phyloP scores from a whole-genome alignment of 2,888 invertebrate genomes.

The Alentia gelatinosa region DNA sequence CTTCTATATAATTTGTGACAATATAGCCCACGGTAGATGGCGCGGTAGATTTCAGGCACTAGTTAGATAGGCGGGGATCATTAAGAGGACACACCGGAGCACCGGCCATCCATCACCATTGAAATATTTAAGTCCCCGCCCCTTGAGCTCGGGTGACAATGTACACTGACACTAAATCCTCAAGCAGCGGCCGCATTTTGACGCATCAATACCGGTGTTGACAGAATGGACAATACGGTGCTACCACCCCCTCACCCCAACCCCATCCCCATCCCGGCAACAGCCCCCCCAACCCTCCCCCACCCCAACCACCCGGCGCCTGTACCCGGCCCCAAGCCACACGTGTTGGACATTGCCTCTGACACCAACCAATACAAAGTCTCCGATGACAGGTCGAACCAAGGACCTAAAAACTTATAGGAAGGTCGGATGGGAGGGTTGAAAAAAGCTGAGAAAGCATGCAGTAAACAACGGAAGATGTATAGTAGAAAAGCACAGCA shows the following conservation, averaged over 20 bases:
- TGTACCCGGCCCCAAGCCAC: background rate
- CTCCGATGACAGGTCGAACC: background rate
- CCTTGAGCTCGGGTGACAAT: constrained; percentile 48
- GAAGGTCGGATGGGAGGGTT: background rate
- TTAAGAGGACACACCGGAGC: background rate
- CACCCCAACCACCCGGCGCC: background rate
- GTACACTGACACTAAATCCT: constrained; percentile 52
- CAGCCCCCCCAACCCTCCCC: background rate
- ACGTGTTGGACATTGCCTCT: background rate
- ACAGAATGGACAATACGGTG: constrained; percentile 46
- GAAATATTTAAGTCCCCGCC: constrained; percentile 44
- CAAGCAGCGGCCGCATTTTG: constrained; percentile 22
- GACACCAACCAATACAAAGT: background rate
- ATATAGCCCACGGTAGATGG: no score
- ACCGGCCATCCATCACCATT: constrained; percentile 40
- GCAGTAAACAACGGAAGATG: background rate
- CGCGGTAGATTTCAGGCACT: background rate
- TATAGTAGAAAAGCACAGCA: background rate
- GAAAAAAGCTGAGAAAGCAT: background rate
- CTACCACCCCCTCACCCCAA: background rate
- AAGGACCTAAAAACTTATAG: background rate
- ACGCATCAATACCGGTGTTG: constrained; percentile 49
- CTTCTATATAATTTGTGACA: no score
- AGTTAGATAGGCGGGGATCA: background rate
- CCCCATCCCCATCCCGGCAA: background rate